Evolutionary conservation across 2,797 vertebrate genomes (phyloP).

Genomic region (Parambassis ranga): DNA sequence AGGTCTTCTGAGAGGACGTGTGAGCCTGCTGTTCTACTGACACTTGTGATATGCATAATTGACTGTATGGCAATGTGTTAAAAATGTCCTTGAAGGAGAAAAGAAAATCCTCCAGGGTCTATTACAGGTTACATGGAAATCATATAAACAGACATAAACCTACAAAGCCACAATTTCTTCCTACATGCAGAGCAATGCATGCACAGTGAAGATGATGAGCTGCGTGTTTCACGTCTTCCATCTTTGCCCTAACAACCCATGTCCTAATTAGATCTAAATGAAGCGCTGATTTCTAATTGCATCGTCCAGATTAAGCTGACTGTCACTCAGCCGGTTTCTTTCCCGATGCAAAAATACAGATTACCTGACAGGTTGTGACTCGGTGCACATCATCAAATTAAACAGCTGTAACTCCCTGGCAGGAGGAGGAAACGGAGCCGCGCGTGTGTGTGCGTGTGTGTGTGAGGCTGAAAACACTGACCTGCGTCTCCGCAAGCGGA

Average conservation of each 20-base stretch:
- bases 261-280: slow-evolving; percentile 46
- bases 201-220: not conserved
- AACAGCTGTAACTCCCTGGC: slow-evolving; percentile 1
- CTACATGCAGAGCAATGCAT: not conserved
- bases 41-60: not conserved
- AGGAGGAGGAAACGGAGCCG: not conserved
- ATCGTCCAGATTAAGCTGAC: not conserved
- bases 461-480: not conserved
- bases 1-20: not conserved
- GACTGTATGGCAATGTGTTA: not conserved
- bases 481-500: slow-evolving; percentile 29
- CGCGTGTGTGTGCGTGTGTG: no score
- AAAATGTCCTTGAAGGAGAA: slow-evolving; percentile 9
- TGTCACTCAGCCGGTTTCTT: not conserved
- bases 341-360: not conserved
- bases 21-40: not conserved
- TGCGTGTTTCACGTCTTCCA: slow-evolving; percentile 42
- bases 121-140: not conserved
- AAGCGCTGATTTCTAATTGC: slow-evolving; percentile 28
- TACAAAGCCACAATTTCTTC: not conserved
- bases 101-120: not conserved
- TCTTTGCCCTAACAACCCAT: slow-evolving; percentile 28
- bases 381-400: not conserved
- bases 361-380: slow-evolving; percentile 57
- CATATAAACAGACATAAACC: no score